Evolutionary conservation across 1,140 invertebrate species (phyloP).

Genomic region (Musca domestica): DNA sequence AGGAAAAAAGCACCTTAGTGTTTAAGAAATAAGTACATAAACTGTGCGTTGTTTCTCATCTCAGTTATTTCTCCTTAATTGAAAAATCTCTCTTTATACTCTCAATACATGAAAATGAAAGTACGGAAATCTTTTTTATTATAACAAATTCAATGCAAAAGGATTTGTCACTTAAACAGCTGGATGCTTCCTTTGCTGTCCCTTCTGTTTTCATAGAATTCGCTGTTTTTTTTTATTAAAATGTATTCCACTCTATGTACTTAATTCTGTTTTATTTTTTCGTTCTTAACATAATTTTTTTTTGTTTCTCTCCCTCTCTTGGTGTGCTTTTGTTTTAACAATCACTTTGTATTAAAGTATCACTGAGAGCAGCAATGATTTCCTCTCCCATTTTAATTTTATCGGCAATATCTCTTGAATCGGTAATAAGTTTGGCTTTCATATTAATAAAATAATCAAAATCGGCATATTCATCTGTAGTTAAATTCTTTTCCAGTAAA

Average conservation of each 20-base stretch:
- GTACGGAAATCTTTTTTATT: constrained; percentile 41
- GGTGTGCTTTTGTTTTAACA: constrained; percentile 33
- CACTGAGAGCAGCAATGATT: constrained; percentile 73
- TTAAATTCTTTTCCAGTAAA: constrained; percentile 74
- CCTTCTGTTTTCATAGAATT: background rate
- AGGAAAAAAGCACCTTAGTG: too few species aligned
- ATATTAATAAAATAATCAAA: constrained; percentile 88
- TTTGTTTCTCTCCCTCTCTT: constrained; percentile 15
- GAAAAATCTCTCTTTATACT: constrained; percentile 44
- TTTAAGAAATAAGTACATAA: too few species aligned
- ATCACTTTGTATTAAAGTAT: constrained; percentile 61
- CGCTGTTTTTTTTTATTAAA: background rate
- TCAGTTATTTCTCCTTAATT: too few species aligned
- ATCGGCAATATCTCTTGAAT: constrained; percentile 80
- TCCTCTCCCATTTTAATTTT: constrained; percentile 85
- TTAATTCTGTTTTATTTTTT: constrained; percentile 1
- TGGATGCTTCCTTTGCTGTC: background rate
- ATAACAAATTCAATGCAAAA: background rate
- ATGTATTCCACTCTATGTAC: constrained; percentile 7
- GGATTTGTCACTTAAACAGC: background rate
- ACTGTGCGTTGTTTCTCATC: background rate
- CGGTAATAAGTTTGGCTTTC: constrained; percentile 87
- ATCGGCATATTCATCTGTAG: constrained; percentile 73
- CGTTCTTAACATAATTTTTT: background rate
- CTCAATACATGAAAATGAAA: constrained; percentile 49